phyloP scores from a whole-genome alignment of 2,113 vertebrate species.

The Strix uralensis region DNA sequence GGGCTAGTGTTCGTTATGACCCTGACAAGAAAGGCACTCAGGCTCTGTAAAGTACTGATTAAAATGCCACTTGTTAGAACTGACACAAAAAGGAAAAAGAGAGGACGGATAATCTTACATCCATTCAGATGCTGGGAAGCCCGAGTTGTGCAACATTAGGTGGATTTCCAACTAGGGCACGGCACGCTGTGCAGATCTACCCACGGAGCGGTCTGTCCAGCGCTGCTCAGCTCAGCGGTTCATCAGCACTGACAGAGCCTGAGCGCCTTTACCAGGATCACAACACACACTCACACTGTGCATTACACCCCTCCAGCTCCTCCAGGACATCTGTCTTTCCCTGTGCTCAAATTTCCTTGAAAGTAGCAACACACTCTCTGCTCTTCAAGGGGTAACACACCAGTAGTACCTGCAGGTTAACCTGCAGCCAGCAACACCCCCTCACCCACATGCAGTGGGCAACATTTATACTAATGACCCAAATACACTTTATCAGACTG shows the following conservation, averaged over 20 bases:
- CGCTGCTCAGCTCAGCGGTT: neutral
- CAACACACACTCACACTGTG: neutral
- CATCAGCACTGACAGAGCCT: neutral
- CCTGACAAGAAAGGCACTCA: neutral
- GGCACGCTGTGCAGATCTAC: neutral
- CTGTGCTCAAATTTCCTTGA: neutral
- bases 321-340: neutral
- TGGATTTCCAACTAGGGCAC: neutral
- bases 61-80: neutral
- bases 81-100: neutral
- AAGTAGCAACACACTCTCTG: neutral
- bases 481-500: neutral
- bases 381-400: neutral
- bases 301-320: neutral
- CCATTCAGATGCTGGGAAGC: neutral
- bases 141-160: neutral
- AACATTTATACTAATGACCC: fast-evolving
- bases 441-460: fast-evolving
- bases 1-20: neutral
- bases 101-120: neutral
- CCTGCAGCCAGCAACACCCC: neutral
- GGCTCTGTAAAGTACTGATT: neutral
- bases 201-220: neutral
- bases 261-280: neutral
- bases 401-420: neutral